Evolutionary conservation across 2,113 vertebrate genomes (phyloP).

Genomic region (Todiramphus chloris): DNA sequence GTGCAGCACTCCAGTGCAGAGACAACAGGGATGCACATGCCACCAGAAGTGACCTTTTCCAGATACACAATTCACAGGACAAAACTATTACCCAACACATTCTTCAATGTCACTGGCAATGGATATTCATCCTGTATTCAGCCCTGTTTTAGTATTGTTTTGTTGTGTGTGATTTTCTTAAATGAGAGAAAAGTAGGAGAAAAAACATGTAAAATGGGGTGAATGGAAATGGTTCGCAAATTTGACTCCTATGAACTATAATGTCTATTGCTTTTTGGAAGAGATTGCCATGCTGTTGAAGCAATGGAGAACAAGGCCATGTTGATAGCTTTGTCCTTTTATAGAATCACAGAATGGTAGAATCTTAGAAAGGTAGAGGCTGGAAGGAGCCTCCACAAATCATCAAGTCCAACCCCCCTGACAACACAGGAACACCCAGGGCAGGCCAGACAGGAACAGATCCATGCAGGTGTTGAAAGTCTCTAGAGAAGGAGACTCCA

Average conservation of each 20-base stretch:
- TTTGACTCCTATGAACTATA: not conserved
- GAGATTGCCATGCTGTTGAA: not conserved
- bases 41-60: not conserved
- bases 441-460: too few relatives aligned
- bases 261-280: not conserved
- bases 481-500: too few relatives aligned
- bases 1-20: not conserved
- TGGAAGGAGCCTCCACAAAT: too few relatives aligned
- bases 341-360: too few relatives aligned
- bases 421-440: too few relatives aligned
- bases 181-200: not conserved
- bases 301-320: not conserved
- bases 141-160: not conserved
- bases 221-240: not conserved
- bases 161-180: not conserved
- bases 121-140: not conserved
- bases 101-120: not conserved
- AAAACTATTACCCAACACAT: not conserved
- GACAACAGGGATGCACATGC: accelerated
- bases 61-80: not conserved
- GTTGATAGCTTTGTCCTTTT: not conserved
- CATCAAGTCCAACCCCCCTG: too few relatives aligned
- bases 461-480: too few relatives aligned
- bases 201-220: not conserved
- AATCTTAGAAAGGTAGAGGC: too few relatives aligned